These are phyloP conservation scores for Lethenteron reissneri DNA, from an alignment of 2,113 vertebrate species.

Conservation along the genomic window DNA sequence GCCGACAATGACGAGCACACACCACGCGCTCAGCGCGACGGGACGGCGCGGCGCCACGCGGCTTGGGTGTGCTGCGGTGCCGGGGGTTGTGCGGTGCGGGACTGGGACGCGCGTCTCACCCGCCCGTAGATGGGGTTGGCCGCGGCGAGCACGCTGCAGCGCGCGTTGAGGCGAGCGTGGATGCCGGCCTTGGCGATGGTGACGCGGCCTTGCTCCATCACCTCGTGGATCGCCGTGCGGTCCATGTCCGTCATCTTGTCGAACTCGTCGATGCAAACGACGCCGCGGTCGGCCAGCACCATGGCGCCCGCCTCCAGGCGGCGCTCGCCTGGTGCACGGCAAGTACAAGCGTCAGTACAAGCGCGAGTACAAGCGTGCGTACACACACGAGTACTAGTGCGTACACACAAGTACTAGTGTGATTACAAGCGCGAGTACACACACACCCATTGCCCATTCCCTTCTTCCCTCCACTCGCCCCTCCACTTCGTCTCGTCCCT, in stretches of 20 bases:
- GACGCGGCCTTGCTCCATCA: conserved; percentile 93
- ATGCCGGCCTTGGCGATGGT: conserved; percentile 92
- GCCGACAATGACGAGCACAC: neutral
- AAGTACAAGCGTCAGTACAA: neutral
- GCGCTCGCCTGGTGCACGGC: conserved; percentile 39
- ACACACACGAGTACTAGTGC: neutral
- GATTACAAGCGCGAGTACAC: neutral
- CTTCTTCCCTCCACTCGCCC: no score
- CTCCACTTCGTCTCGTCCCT: no score
- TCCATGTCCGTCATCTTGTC: conserved; percentile 98
- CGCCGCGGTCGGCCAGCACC: conserved; percentile 75
- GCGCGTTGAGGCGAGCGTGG: conserved; percentile 78
- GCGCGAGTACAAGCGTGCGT: neutral
- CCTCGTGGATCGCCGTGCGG: conserved; percentile 91
- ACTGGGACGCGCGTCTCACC: conserved; percentile 25
- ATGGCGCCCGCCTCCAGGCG: conserved; percentile 81
- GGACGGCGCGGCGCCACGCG: no score
- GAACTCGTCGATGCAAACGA: conserved; percentile 93
- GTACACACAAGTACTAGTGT: neutral
- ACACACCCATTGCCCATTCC: no score
- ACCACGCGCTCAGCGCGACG: no score
- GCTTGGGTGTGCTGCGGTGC: no score
- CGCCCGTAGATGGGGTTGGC: conserved; percentile 85
- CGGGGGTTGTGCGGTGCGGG: no score
- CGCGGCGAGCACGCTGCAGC: conserved; percentile 75